phyloP scores from a whole-genome alignment of 2,888 invertebrate species.

The Anthoptus insignis region DNA sequence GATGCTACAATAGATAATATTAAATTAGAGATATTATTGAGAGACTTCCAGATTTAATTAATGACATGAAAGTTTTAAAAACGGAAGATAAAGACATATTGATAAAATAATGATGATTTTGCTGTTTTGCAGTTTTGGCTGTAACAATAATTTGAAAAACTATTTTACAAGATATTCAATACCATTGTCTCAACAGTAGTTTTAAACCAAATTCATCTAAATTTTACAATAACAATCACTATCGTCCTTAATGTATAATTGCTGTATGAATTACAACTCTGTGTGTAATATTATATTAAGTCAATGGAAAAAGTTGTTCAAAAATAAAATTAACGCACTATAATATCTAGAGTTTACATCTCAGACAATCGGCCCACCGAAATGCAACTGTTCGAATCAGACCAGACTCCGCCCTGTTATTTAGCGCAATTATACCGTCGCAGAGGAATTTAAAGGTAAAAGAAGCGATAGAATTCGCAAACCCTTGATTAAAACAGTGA shows the following conservation, averaged over 20 bases:
- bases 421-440: slow-evolving; percentile 83
- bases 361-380: slow-evolving; percentile 51
- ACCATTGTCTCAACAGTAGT: no score
- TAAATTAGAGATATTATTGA: background rate
- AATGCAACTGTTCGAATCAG: slow-evolving; percentile 60
- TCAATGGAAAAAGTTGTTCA: background rate
- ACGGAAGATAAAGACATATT: no score
- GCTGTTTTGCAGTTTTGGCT: no score
- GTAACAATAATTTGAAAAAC: no score
- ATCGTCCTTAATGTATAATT: no score
- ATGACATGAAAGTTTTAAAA: background rate
- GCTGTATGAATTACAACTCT: no score
- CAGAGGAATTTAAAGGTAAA: slow-evolving; percentile 71
- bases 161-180: no score
- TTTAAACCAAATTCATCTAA: no score
- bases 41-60: no score
- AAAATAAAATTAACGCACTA: background rate
- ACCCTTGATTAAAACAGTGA: slow-evolving; percentile 83
- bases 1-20: slow-evolving; percentile 31
- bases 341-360: slow-evolving; percentile 16
- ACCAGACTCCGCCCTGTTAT: slow-evolving; percentile 69
- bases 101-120: no score
- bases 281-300: background rate
- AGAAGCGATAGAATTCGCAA: slow-evolving; percentile 79
- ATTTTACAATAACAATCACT: no score